Base-by-base conservation (phyloP, 2,888 invertebrate species). In the Morpho achilles region DNA sequence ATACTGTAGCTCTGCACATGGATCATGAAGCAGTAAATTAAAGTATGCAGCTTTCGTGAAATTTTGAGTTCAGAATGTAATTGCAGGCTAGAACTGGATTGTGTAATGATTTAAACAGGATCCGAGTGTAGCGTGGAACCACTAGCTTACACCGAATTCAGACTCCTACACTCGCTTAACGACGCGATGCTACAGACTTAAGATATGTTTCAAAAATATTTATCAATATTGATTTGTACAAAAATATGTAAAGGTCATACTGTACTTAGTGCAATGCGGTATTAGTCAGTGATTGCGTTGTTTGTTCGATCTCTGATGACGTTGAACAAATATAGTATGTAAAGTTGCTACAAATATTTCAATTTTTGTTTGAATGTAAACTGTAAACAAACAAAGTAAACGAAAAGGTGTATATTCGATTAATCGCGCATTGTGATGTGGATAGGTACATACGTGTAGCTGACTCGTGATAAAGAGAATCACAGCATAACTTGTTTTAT, bases 401-500 rank as follows among this genome's bases (percentile, higher is more conserved):
- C 72, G 72, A 75, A 68, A 74, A 76, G 10, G 53, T 80, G 80
- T 84, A 81, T 79, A 81, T 80, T 76, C 80, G 81, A 80, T 62
- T 56, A 53, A 56, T 79, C 79, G 84, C 81, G 82, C 87, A 84
- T 82, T 80, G 89, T 87, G 90, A 87, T 88, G 89, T 88, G 89
- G 87, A 87, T 87, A 87, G 88, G 87, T 84, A 77, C 60, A 64
- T 56, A 56, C 67, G 63, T 76, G 80, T 85, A 84, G 87, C 83
- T 82, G 86, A 86, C 85, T 77, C 81, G 88, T 87, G 90, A 86
- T 85, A 83, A 79, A 82, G 79, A 84, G 84, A 85, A 89, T 88
- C 88, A 86, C 89, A 86, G 77, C 84, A 80, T 88, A 86, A 87
- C 84, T 85, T 89, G 86, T 89, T 89, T 89, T 88, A 83, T 87